These are phyloP conservation scores for Epinephelus cyanopodus DNA, from an alignment of 2,113 vertebrate genomes.

Conservation along the genomic window DNA sequence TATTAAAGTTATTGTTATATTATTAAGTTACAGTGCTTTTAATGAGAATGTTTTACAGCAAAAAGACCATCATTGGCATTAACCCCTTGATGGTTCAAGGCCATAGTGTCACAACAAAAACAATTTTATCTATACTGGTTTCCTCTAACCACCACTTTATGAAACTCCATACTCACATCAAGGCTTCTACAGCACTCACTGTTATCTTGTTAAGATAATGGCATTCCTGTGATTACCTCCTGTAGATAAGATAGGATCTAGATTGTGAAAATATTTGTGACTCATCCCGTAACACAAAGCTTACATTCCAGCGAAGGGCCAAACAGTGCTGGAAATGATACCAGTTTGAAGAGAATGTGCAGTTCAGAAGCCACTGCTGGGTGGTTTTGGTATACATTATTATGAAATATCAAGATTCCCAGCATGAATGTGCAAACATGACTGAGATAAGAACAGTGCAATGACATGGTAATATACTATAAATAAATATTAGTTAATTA, in stretches of 20 bases:
- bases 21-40: neutral
- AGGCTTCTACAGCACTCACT: neutral
- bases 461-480: neutral
- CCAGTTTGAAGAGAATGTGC: neutral
- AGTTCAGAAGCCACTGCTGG: neutral
- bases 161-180: neutral
- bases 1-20: neutral
- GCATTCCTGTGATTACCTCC: slow-evolving; percentile 10
- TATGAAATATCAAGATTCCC: slow-evolving; percentile 9
- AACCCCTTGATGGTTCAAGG: neutral
- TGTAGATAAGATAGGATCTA: slow-evolving; percentile 13
- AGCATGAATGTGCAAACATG: neutral
- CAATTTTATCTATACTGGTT: neutral
- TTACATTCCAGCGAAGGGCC: slow-evolving; percentile 5
- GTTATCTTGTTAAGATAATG: neutral
- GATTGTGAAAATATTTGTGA: slow-evolving; percentile 10
- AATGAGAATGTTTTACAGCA: neutral
- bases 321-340: slow-evolving; percentile 3
- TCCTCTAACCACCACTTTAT: neutral
- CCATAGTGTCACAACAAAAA: neutral
- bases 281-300: neutral
- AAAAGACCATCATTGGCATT: neutral
- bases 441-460: neutral
- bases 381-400: neutral
- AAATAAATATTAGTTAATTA: neutral